These are phyloP conservation scores for Petrocephalus microphthalmus DNA, from an alignment of 2,113 vertebrate species.

Conservation along the genomic window DNA sequence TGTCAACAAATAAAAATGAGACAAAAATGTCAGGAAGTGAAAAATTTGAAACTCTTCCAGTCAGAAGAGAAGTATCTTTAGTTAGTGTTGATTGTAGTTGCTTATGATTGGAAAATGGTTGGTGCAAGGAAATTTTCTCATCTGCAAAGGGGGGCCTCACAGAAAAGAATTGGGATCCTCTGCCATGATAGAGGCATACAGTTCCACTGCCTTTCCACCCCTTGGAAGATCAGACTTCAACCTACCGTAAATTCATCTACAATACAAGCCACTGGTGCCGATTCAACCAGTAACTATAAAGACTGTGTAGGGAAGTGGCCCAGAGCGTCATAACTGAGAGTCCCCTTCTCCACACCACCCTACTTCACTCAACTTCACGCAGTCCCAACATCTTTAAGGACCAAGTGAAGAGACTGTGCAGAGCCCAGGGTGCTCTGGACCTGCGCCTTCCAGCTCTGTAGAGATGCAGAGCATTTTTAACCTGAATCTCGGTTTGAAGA, in stretches of 20 bases:
- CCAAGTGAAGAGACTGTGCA: background rate
- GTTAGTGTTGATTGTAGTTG: background rate
- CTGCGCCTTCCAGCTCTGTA: background rate
- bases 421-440: background rate
- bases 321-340: background rate
- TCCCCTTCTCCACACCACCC: background rate
- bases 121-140: background rate
- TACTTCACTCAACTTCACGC: background rate
- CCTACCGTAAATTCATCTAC: background rate
- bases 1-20: background rate
- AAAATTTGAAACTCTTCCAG: background rate
- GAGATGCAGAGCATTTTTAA: background rate
- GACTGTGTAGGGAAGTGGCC: background rate
- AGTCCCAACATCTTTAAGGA: background rate
- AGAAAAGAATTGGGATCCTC: background rate
- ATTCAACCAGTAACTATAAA: background rate
- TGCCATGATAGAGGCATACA: background rate
- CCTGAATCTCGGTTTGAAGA: background rate
- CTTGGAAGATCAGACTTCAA: background rate
- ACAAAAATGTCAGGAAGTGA: background rate
- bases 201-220: background rate
- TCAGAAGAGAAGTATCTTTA: background rate
- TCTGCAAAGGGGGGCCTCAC: background rate
- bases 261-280: background rate
- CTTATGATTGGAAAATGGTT: background rate